Evolutionary conservation across 2,888 invertebrate genomes (phyloP), one percentile per base, ranked within the genome.

Genomic region (Criorhina ranunculi): DNA sequence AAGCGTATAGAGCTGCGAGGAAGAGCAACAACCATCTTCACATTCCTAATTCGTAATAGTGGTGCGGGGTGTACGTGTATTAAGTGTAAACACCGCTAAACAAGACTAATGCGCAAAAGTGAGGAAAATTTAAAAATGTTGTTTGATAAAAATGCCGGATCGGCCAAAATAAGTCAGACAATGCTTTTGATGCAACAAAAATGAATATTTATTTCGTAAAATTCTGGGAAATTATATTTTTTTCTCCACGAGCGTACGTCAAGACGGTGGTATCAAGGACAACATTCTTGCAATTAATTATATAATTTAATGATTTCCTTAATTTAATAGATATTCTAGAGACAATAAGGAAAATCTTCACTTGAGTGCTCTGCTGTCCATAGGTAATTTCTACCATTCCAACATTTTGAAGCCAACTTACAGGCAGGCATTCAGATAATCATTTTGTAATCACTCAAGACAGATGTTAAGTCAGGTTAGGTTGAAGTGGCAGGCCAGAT

Each of bases 41-140:
- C 29, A 37, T 37, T 24, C 24, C 12, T 37, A 37, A 31, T 62
- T 44, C 17, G 17, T 64, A 24, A 17, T 46, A 19, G 11, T n/a
- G 11, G 5, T 35, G 17, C 33, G 46, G 15, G 31, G 40, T 40
- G 1, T 15, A 15, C 11, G 60, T 24, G 1, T 24, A 17, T 44
- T 15, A 44, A 29, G 31, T 37, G 19, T 19, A 5, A 24, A 12
- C 12, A 53, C 19, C 35, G 24, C 40, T 46, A 64, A n/a, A 37
- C 17, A 31, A n/a, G 12, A 64, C 44, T 64, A 49, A 78, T 64
- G 49, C 78, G 78, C 78, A 79, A 60, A 75, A 62, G 5, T 42
- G 53, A 80, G 80, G 29, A 31, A 11, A 69, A 69, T 60, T 59
- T 53, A 37, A 5, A 19, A 59, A 31, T 11, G n/a, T 33, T 31